A percentile compares a stretch with the other conserved stretches of the same genome.
These are phyloP conservation scores for Papilio polyxenes DNA, from an alignment of 1,140 invertebrate genomes.

Conservation along the genomic window DNA sequence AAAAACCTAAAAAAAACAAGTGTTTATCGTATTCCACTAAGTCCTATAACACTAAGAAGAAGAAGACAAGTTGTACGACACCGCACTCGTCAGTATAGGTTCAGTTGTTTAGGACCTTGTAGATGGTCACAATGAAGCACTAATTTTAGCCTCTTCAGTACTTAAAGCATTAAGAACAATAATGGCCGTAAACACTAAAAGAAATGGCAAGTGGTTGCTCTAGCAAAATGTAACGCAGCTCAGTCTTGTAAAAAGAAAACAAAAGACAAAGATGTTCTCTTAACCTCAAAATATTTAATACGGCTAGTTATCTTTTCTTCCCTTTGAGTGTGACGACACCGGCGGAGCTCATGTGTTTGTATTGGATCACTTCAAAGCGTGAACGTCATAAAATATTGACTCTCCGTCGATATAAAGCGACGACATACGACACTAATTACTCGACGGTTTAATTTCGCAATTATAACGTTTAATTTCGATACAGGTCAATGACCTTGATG, in stretches of 20 bases:
- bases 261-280: neutral
- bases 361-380: conserved; percentile 48
- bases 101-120: too few species aligned
- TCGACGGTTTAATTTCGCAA: conserved; percentile 33
- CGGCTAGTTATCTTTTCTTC: conserved; percentile 16
- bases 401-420: conserved; percentile 49
- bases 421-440: conserved; percentile 50
- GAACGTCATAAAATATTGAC: conserved; percentile 52
- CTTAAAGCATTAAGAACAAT: too few species aligned
- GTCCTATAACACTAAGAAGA: too few species aligned
- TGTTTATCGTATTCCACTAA: too few species aligned
- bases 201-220: neutral
- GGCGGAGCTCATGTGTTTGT: conserved; percentile 42
- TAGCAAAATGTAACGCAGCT: neutral
- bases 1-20: too few species aligned
- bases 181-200: neutral
- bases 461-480: conserved; percentile 14
- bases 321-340: conserved; percentile 6
- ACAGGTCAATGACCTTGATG: conserved; percentile 19
- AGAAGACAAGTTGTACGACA: too few species aligned
- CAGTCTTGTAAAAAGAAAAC: neutral
- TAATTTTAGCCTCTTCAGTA: too few species aligned
- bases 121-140: too few species aligned
- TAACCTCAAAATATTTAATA: neutral
- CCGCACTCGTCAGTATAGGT: too few species aligned